Conservation (phyloP, 2,797 vertebrate genomes). For the Urophycis tenuis region DNA sequence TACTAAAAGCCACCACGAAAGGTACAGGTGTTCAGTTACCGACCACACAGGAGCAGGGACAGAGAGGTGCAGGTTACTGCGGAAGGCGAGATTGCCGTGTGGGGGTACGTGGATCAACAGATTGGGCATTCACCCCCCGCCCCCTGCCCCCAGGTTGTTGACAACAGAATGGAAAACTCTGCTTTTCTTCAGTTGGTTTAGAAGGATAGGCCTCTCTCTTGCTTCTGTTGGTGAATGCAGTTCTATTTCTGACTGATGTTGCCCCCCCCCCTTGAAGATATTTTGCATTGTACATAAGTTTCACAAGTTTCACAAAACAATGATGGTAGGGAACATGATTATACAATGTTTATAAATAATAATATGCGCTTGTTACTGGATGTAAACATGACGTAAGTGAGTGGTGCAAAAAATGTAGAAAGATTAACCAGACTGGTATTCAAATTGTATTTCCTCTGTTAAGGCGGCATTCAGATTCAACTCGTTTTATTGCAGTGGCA, state of each 20-base stretch:
- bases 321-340: too few species aligned
- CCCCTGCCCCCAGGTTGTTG: slow-evolving; percentile 15
- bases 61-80: slow-evolving; percentile 57
- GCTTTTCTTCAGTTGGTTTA: slow-evolving; percentile 35
- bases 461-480: too few species aligned
- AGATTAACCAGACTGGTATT: too few species aligned
- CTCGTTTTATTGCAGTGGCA: too few species aligned
- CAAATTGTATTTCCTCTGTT: too few species aligned
- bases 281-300: too few species aligned
- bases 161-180: slow-evolving; percentile 26
- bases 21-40: slow-evolving; percentile 57
- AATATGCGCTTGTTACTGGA: too few species aligned
- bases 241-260: too few species aligned
- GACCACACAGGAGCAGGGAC: slow-evolving; percentile 52
- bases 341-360: too few species aligned
- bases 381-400: too few species aligned
- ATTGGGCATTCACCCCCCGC: slow-evolving; percentile 31
- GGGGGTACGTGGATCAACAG: slow-evolving; percentile 49
- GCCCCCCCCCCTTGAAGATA: too few species aligned
- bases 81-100: slow-evolving; percentile 58
- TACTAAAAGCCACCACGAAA: slow-evolving; percentile 40
- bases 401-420: too few species aligned
- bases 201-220: background rate
- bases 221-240: background rate
- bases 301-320: background rate